Base-by-base conservation (phyloP, 2,888 invertebrate genomes). In the Torymus auratus region DNA sequence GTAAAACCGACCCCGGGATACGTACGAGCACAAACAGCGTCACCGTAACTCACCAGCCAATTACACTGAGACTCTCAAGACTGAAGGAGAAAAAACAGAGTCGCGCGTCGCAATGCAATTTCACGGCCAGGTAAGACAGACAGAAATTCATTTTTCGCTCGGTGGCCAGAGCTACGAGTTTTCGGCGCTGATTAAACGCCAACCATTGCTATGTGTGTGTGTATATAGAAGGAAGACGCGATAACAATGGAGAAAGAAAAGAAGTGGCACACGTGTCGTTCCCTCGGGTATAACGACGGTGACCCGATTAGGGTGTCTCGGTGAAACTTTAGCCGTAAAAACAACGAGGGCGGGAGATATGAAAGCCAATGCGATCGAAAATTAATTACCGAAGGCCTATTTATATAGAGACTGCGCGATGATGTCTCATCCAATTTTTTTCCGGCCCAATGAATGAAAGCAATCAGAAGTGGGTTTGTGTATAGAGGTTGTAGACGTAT, bases 171-270 rank as follows among this genome's bases (percentile, higher is more conserved):
- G 55, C 12, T 69, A n/a, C 52, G 28, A 53, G 62, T 72, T 72
- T 72, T 72, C 15, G 72, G 72, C n/a, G 55, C 41, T 73, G 56
- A 73, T 73, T 73, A 73, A 73, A 64, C 20, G 28, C 41, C 1
- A 28, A 4, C 10, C 2, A n/a, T 17, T 1, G 14, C 15, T 15
- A 20, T 23, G 50, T 64, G 52, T 23, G 50, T 64, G 15, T 17
- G 14, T 13, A 60, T 28, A 15, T n/a, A 56, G 41, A 4, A 7
- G 14, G 11, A 41, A 61, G 3, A 41, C 14, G 50, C 14, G 50
- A 65, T 41, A 12, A 56, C 3, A 28, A 28, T 28, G 55, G 20
- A 52, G 53, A 50, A 55, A 73, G 65, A 65, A 73, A 56, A 60
- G 28, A 15, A 28, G 15, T 28, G 58, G 15, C 3, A 14, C 28